Evolutionary conservation across 2,888 invertebrate species (phyloP).

Genomic region (Drosophila hamatofila): DNA sequence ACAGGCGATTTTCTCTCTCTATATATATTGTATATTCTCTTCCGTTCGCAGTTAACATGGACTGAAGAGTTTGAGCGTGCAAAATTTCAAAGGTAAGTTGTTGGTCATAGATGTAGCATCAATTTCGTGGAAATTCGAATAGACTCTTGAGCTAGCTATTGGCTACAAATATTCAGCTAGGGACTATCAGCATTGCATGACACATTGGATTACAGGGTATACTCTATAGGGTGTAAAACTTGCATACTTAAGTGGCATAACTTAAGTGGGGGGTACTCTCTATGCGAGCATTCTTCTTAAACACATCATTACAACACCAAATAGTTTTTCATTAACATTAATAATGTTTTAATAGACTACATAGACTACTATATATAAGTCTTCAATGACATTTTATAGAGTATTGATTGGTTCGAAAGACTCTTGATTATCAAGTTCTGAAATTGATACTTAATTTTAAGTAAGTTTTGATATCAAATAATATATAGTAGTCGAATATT

Average conservation of each 20-base stretch:
- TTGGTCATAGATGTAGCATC: neutral
- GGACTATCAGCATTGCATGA: too few relatives aligned
- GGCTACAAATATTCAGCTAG: neutral
- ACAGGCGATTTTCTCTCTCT: neutral
- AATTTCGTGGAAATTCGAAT: neutral
- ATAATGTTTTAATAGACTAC: too few relatives aligned
- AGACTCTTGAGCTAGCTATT: neutral
- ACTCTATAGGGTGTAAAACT: neutral
- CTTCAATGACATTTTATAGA: neutral
- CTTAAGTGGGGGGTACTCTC: too few relatives aligned
- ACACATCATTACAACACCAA: too few relatives aligned
- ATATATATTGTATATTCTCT: neutral
- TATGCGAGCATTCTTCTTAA: neutral
- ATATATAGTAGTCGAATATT: too few relatives aligned
- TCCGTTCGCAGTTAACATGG: slow-evolving; percentile 3
- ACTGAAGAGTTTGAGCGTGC: neutral
- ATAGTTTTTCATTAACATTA: too few relatives aligned
- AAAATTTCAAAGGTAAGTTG: neutral
- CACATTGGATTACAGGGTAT: too few relatives aligned
- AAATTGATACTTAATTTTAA: too few relatives aligned
- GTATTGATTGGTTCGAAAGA: neutral
- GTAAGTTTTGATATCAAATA: too few relatives aligned
- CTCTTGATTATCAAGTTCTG: neutral
- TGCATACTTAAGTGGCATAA: too few relatives aligned
- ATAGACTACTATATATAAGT: too few relatives aligned